Percentiles rank a stretch among this genome's conserved stretches.
These are phyloP conservation scores for Pollenia labialis DNA, from an alignment of 2,888 invertebrate genomes.

Conservation along the genomic window DNA sequence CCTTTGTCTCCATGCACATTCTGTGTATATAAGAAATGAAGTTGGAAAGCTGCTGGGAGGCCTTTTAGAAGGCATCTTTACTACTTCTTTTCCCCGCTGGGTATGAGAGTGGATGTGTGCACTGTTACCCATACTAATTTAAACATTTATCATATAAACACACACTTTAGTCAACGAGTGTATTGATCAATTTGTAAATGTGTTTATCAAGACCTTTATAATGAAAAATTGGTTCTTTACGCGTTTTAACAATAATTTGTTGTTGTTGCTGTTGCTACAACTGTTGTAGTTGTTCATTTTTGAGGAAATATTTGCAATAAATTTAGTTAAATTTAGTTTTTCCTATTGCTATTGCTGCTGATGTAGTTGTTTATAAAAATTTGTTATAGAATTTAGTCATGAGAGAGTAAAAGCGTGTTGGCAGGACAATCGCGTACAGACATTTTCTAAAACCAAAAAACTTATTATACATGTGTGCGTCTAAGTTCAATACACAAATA, in stretches of 20 bases:
- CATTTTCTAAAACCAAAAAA: constrained; percentile 45
- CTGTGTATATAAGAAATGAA: too few species aligned
- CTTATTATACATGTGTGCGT: constrained; percentile 29
- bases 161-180: background rate
- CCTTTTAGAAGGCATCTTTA: too few species aligned
- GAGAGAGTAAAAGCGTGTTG: constrained; percentile 32
- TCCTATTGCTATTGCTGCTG: constrained; percentile 74
- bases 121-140: background rate
- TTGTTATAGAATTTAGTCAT: constrained; percentile 35
- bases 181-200: constrained; percentile 45
- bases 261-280: constrained; percentile 79
- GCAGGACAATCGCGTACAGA: constrained; percentile 60
- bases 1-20: too few species aligned
- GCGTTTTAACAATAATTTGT: constrained; percentile 75
- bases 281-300: constrained; percentile 79
- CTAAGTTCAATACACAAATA: too few species aligned
- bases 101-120: too few species aligned
- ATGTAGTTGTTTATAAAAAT: background rate
- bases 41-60: too few species aligned
- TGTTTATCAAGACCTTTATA: constrained; percentile 63
- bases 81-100: too few species aligned
- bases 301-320: constrained; percentile 83
- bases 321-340: constrained; percentile 78
- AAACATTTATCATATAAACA: constrained; percentile 47
- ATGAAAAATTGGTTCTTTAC: constrained; percentile 73